Conservation (phyloP, 2,888 invertebrate species). For the Pasiphila rectangulata region DNA sequence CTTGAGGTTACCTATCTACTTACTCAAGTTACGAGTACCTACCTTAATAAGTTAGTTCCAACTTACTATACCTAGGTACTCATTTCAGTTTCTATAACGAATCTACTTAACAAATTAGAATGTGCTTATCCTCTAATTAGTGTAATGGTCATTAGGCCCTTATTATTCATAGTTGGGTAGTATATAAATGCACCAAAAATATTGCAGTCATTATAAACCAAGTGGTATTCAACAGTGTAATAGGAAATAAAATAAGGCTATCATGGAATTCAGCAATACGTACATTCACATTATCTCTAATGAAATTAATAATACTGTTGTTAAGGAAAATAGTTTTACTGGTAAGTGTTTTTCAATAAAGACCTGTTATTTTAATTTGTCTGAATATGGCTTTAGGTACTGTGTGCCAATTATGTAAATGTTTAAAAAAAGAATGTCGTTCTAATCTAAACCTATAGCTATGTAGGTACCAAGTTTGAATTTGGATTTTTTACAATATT, state of each 20-base stretch:
- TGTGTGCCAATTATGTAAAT: background rate
- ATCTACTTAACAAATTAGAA: no score
- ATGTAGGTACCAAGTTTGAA: no score
- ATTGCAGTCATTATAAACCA: background rate
- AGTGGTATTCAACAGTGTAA: background rate
- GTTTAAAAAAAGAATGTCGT: background rate
- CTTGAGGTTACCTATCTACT: no score
- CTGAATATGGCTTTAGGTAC: no score
- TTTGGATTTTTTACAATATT: no score
- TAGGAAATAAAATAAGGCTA: constrained; percentile 7
- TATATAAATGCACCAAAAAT: constrained; percentile 6
- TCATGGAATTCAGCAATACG: constrained; percentile 17
- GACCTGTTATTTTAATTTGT: no score
- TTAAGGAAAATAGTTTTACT: background rate
- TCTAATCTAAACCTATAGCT: no score
- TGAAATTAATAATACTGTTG: constrained; percentile 3
- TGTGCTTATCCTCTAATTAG: no score
- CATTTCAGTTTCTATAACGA: no score
- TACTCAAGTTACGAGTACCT: no score
- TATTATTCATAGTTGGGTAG: background rate
- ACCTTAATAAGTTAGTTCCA: no score
- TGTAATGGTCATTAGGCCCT: background rate
- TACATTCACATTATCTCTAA: constrained; percentile 13
- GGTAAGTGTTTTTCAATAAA: background rate
- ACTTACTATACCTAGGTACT: no score